phyloP scores from a whole-genome alignment of 2,797 vertebrate genomes.

The Myripristis murdjan region DNA sequence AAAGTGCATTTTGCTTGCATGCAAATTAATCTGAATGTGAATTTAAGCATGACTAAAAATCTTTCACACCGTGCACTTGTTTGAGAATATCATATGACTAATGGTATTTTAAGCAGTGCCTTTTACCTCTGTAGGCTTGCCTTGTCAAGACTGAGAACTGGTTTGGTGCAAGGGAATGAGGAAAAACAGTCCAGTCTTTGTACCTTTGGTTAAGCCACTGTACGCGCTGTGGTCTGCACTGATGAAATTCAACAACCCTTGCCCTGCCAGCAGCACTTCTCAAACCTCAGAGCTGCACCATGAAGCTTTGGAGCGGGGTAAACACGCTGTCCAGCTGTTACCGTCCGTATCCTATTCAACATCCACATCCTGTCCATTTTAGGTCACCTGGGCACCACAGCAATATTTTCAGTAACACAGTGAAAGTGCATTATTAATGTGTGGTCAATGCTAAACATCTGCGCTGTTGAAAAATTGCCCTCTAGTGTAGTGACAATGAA shows the following conservation, averaged over 20 bases:
- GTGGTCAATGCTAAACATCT: not conserved
- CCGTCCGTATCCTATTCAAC: constrained; percentile 13
- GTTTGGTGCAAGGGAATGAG: constrained; percentile 36
- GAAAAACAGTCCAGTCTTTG: constrained; percentile 64
- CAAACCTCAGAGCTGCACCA: constrained; percentile 23
- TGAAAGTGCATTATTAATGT: not conserved
- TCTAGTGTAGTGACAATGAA: constrained; percentile 12
- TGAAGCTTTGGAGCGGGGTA: constrained; percentile 21
- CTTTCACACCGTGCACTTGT: constrained; percentile 11
- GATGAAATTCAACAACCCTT: constrained; percentile 41
- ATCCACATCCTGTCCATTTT: not conserved
- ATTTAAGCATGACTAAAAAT: constrained; percentile 11
- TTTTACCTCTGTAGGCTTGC: constrained; percentile 24
- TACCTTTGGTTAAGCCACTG: constrained; percentile 54
- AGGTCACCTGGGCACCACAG: not conserved
- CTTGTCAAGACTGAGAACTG: constrained; percentile 25
- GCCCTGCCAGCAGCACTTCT: constrained; percentile 26
- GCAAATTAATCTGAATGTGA: constrained; percentile 26
- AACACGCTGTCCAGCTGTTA: constrained; percentile 25
- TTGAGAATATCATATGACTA: constrained; percentile 13
- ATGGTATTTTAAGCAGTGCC: constrained; percentile 40
- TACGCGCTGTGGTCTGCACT: constrained; percentile 44
- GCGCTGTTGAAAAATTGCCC: not conserved
- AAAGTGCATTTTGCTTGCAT: constrained; percentile 44
- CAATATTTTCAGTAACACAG: not conserved